Percentiles rank a stretch among this genome's conserved stretches.
These are phyloP conservation scores for Drosophila anceps DNA, from an alignment of 2,888 invertebrate genomes.

Conservation along the genomic window DNA sequence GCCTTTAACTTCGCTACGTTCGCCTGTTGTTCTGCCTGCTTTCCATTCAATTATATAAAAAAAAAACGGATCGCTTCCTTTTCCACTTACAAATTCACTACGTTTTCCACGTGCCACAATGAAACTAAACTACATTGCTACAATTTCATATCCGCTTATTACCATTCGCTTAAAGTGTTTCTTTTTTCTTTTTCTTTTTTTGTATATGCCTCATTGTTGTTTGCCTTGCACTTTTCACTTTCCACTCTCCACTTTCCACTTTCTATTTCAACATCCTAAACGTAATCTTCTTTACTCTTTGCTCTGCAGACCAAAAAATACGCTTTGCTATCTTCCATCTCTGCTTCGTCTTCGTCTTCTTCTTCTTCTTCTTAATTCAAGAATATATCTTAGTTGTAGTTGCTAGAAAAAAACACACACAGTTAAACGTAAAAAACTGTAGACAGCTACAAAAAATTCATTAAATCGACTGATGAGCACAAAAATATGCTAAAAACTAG, in stretches of 20 bases:
- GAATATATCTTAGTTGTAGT: conserved; percentile 39
- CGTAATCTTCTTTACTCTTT: conserved; percentile 11
- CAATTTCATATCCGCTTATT: conserved; percentile 39
- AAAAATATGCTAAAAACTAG: conserved; percentile 78
- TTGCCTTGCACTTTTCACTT: conserved; percentile 42
- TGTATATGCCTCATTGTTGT: conserved; percentile 61
- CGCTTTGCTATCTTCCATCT: conserved; percentile 49
- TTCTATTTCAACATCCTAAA: conserved; percentile 19
- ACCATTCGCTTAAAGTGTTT: conserved; percentile 5
- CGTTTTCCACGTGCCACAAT: conserved; percentile 39
- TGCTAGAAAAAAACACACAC: conserved; percentile 60
- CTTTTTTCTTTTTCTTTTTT: conserved; percentile 28
- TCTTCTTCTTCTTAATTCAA: conserved; percentile 29
- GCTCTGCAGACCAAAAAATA: conserved; percentile 54
- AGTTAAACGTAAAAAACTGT: conserved; percentile 74
- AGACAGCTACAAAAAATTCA: conserved; percentile 77
- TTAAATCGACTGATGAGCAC: conserved; percentile 78
- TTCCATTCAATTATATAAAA: conserved; percentile 6
- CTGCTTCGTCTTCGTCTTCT: conserved; percentile 35
- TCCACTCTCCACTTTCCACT: conserved; percentile 1
- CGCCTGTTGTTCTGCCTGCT: conserved; percentile 21
- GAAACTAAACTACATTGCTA: conserved; percentile 60
- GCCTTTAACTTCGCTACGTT: conserved; percentile 12
- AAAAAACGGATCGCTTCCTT: conserved; percentile 37
- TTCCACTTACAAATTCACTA: conserved; percentile 35